Evolutionary conservation across 2,797 vertebrate genomes (phyloP), one percentile per base, ranked within the genome.

Genomic region (Ctenochaetus hawaiiensis): DNA sequence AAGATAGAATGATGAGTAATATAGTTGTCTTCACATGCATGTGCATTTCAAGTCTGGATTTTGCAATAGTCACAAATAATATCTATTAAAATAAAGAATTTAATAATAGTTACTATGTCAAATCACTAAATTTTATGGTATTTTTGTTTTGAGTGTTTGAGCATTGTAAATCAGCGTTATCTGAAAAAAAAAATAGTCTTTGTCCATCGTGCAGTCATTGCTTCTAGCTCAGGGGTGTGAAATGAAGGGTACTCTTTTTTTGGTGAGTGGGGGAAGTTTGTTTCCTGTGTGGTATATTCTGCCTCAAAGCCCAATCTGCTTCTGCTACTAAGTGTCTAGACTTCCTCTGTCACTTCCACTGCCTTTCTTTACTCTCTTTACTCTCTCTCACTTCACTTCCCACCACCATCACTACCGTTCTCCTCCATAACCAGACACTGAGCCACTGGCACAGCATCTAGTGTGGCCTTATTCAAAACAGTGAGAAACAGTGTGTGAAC

Each of bases 401-500:
- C 13, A 10, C 62, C 51, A 45, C 52, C 77, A 54, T 45, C 39
- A 8, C 53, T 13, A 4, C 45, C 18, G 53, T 80, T 47, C 41
- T 22, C n/a, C 64, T 74, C 51, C 26, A 23, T 23, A 67, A 73
- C 44, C 74, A 68, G 61, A 68, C 37, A 47, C 66, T 11, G 1
- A 78, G 63, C 77, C 63, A 41, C 53, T 69, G 82, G 81, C 78
- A 81, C 72, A 16, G 18, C 39, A 11, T 86, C 85, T 82, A 84
- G 67, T 11, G 53, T 70, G 75, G 81, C 81, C 80, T 86, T 37
- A 87, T 89, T 88, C 82, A 89, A 73, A 64, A 57, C 78, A 88
- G 56, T 87, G 83, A 87, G 80, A 90, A 89, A 77, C 13, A 3
- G 60, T 89, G 85, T 90, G 87, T 74, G 82, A 93, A 87, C 84